These are phyloP conservation scores for Hydroisotoma schaefferi DNA, from an alignment of 2,888 invertebrate genomes.

Conservation along the genomic window DNA sequence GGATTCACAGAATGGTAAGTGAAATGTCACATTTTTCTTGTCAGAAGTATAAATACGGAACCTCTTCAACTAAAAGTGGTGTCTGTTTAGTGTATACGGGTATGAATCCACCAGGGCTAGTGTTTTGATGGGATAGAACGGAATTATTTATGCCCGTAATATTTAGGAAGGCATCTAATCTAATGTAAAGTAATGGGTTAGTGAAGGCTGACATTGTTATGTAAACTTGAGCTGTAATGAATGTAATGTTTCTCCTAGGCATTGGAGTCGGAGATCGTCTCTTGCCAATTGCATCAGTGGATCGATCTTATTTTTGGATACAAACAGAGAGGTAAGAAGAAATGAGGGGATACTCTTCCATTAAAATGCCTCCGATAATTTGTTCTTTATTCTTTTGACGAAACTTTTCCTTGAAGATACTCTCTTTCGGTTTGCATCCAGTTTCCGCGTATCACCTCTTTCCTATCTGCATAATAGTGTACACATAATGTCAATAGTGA, in stretches of 20 bases:
- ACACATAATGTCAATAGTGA: no score
- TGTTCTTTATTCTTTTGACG: not conserved
- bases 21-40: no score
- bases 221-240: slow-evolving; percentile 10
- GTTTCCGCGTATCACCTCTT: not conserved
- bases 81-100: no score
- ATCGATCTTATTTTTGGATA: slow-evolving; percentile 99
- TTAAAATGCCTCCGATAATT: slow-evolving; percentile 5
- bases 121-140: not conserved
- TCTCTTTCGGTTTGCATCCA: no score
- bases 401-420: not conserved
- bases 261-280: slow-evolving; percentile 97
- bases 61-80: no score
- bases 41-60: no score
- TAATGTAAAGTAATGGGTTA: slow-evolving; percentile 16
- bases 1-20: slow-evolving; percentile 88
- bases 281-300: slow-evolving; percentile 99
- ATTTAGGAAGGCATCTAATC: not conserved
- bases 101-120: not conserved
- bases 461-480: no score
- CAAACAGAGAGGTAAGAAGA: slow-evolving; percentile 85
- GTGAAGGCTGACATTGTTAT: slow-evolving; percentile 6
- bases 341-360: not conserved
- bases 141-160: slow-evolving; percentile 19
- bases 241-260: slow-evolving; percentile 60